Percentiles rank a stretch among this genome's conserved stretches.
Evolutionary conservation across 1,140 invertebrate genomes (phyloP).

Genomic region (Batillaria attramentaria): DNA sequence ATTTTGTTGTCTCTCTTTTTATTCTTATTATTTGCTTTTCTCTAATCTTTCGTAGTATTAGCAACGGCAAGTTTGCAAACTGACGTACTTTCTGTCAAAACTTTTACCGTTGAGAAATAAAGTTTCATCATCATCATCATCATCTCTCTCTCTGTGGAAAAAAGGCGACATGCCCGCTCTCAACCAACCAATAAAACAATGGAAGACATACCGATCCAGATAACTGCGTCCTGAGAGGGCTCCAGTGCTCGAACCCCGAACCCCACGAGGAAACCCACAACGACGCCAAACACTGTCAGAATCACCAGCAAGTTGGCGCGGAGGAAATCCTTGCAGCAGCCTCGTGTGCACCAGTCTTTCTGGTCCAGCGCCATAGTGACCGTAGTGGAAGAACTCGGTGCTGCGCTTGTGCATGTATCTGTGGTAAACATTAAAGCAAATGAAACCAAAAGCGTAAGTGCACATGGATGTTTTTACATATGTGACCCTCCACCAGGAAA

Average conservation of each 20-base stretch:
- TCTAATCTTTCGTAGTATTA: neutral
- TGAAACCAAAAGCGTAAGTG: too few species aligned
- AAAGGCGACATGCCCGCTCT: neutral
- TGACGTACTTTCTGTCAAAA: neutral
- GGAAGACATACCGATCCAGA: slow-evolving; percentile 78
- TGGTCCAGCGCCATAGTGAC: slow-evolving; percentile 18
- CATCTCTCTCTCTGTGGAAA: neutral
- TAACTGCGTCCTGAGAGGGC: slow-evolving; percentile 81
- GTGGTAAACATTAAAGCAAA: too few species aligned
- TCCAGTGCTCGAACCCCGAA: slow-evolving; percentile 80
- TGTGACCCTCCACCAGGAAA: too few species aligned
- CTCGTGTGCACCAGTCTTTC: slow-evolving; percentile 20
- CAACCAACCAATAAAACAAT: neutral
- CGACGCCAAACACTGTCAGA: slow-evolving; percentile 49
- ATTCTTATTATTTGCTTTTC: neutral
- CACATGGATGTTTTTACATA: too few species aligned
- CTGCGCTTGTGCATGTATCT: too few species aligned
- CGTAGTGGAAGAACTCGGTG: too few species aligned
- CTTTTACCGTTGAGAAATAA: too few species aligned
- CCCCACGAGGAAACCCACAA: slow-evolving; percentile 72
- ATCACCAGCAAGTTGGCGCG: slow-evolving; percentile 49
- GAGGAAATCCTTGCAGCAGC: slow-evolving; percentile 16
- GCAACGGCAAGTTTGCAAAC: neutral
- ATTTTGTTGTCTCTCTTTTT: too few species aligned
- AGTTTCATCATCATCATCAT: too few species aligned